These are phyloP conservation scores for Lanistes nyassanus DNA, from an alignment of 1,140 invertebrate genomes.

Conservation along the genomic window DNA sequence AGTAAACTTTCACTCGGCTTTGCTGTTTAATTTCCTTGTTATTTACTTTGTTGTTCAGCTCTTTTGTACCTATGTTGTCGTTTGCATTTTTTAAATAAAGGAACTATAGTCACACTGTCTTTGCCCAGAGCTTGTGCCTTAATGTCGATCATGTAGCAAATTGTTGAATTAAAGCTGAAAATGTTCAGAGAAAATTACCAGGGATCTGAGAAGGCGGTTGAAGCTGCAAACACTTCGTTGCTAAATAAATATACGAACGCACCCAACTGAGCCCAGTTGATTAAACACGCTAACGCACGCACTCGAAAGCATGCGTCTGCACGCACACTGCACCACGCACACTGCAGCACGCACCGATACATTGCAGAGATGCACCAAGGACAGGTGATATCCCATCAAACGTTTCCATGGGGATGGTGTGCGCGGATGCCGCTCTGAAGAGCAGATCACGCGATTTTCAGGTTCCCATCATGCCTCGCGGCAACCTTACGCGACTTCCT, in stretches of 20 bases:
- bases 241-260: neutral
- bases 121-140: too few relatives aligned
- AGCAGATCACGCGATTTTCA: neutral
- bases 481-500: slow-evolving; percentile 11
- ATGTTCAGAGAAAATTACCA: neutral
- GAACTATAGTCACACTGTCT: too few relatives aligned
- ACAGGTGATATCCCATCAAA: neutral
- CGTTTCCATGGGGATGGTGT: neutral
- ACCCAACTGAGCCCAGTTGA: neutral
- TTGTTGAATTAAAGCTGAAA: neutral
- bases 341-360: neutral
- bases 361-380: neutral
- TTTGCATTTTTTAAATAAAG: too few relatives aligned
- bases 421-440: neutral
- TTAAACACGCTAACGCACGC: too few relatives aligned
- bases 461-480: neutral
- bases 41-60: too few relatives aligned
- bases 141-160: neutral
- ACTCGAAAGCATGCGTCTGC: too few relatives aligned
- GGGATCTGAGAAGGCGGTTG: neutral
- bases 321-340: neutral
- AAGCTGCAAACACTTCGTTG: neutral
- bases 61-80: too few relatives aligned
- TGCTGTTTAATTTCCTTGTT: too few relatives aligned
- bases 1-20: neutral